These are phyloP conservation scores for Trachops cirrhosus DNA, from an alignment of 2,797 vertebrate genomes.

Conservation along the genomic window DNA sequence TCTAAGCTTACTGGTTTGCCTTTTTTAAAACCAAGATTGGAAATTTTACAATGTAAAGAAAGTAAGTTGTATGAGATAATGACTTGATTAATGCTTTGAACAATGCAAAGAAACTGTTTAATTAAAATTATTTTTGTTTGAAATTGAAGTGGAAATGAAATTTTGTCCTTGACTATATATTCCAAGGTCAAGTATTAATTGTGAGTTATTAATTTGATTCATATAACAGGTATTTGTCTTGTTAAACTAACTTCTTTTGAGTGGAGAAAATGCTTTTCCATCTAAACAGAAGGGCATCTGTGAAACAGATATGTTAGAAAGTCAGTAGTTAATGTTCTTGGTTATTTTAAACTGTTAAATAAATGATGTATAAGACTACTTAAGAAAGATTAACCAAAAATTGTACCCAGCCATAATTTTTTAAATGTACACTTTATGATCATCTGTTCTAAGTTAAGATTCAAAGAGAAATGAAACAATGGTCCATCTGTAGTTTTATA, in stretches of 20 bases:
- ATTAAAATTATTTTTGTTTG: conserved; percentile 83
- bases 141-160: conserved; percentile 68
- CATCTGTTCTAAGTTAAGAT: neutral
- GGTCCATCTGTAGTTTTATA: neutral
- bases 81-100: conserved; percentile 61
- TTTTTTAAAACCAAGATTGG: conserved; percentile 45
- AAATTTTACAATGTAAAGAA: conserved; percentile 57
- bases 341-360: neutral
- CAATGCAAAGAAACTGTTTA: conserved; percentile 74
- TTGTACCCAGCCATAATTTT: neutral
- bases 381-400: conserved; percentile 1
- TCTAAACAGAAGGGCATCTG: neutral
- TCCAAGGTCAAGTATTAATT: conserved; percentile 6
- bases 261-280: neutral
- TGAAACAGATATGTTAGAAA: neutral
- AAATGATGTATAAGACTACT: neutral
- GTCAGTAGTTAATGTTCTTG: neutral
- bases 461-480: neutral
- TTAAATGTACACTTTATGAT: neutral
- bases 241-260: conserved; percentile 9
- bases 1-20: conserved; percentile 68
- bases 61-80: conserved; percentile 29
- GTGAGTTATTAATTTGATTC: conserved; percentile 26
- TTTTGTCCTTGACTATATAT: conserved; percentile 32
- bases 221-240: neutral